Conservation (phyloP, 2,888 invertebrate genomes). For the Lasioglossum figueresi region DNA sequence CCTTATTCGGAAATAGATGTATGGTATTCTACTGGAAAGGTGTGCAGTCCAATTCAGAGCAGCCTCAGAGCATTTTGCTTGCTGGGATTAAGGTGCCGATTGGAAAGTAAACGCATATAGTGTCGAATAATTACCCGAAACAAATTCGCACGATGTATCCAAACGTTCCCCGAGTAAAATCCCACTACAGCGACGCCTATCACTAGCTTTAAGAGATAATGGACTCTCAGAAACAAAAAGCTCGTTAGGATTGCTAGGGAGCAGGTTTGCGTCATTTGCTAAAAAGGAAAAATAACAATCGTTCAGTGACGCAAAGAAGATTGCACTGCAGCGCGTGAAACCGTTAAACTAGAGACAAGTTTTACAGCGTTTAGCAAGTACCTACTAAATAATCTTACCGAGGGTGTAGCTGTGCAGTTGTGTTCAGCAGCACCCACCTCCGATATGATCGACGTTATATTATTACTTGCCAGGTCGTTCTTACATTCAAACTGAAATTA, state of each 20-base stretch:
- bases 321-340: background rate
- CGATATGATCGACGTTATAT: slow-evolving; percentile 73
- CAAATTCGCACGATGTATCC: slow-evolving; percentile 85
- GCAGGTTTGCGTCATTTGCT: slow-evolving; percentile 92
- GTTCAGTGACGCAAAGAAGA: slow-evolving; percentile 14
- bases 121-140: slow-evolving; percentile 84
- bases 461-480: slow-evolving; percentile 69
- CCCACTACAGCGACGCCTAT: slow-evolving; percentile 88
- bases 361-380: slow-evolving; percentile 56
- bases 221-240: slow-evolving; percentile 93
- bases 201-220: slow-evolving; percentile 92
- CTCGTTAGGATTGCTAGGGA: slow-evolving; percentile 88
- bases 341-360: slow-evolving; percentile 6
- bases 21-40: too few species aligned
- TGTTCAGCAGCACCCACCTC: slow-evolving; percentile 69
- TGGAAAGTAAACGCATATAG: background rate
- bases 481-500: slow-evolving; percentile 79
- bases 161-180: slow-evolving; percentile 89
- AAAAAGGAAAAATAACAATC: slow-evolving; percentile 76
- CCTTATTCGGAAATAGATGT: too few species aligned
- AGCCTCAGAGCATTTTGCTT: too few species aligned
- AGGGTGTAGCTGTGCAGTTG: slow-evolving; percentile 77
- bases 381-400: slow-evolving; percentile 77
- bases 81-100: background rate
- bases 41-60: too few species aligned